Conservation (phyloP, 2,113 vertebrate species). For the Odontophorus gujanensis region DNA sequence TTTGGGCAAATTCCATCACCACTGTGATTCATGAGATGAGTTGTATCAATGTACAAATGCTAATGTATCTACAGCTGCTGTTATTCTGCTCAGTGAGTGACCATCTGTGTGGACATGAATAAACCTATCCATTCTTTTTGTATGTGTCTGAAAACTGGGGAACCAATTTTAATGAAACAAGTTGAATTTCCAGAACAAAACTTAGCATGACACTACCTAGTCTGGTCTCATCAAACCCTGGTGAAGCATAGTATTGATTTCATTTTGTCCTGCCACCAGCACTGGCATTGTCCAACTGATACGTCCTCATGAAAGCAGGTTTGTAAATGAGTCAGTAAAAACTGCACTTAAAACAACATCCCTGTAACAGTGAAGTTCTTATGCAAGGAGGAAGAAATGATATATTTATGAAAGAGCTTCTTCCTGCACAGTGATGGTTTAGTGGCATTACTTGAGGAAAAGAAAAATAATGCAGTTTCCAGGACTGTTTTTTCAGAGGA, state of each 20-base stretch:
- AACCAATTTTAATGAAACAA: background rate
- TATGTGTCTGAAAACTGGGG: background rate
- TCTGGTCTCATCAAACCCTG: background rate
- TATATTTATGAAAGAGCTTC: background rate
- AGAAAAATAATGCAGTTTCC: background rate
- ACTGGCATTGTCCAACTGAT: background rate
- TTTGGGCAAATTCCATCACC: fast-evolving
- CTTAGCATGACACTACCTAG: background rate
- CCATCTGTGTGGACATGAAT: background rate
- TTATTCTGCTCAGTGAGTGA: background rate
- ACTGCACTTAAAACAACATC: background rate
- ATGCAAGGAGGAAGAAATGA: background rate
- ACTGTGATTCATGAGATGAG: background rate
- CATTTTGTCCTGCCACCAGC: background rate
- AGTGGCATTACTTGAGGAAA: background rate
- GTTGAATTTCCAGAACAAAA: background rate
- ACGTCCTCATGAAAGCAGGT: background rate
- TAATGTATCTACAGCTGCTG: background rate
- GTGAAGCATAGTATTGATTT: background rate
- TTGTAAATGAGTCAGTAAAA: background rate
- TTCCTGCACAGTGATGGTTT: background rate
- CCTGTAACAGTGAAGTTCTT: background rate
- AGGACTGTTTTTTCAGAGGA: background rate
- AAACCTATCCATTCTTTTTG: background rate
- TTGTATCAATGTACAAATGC: background rate